Evolutionary conservation across 2,888 invertebrate genomes (phyloP).

Genomic region (Xestia ashworthii): DNA sequence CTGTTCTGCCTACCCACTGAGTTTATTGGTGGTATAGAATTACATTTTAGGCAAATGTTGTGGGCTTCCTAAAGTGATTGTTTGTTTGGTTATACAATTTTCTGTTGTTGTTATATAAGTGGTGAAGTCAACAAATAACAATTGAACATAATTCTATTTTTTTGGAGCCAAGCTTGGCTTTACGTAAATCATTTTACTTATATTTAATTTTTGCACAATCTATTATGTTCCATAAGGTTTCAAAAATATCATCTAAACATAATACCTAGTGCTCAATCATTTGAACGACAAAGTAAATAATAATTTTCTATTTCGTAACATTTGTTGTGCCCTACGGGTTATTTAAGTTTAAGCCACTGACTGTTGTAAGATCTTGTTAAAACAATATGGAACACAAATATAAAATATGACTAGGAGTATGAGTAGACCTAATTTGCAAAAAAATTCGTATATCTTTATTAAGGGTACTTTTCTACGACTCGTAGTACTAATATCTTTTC

Average conservation of each 20-base stretch:
- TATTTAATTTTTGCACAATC: not conserved
- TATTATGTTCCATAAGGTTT: not conserved
- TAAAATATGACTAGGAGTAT: not conserved
- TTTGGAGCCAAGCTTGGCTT: not conserved
- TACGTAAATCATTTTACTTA: not conserved
- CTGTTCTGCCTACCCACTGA: constrained; percentile 16
- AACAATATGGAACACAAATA: not conserved
- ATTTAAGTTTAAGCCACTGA: not conserved
- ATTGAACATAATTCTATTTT: not conserved
- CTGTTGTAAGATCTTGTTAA: not conserved
- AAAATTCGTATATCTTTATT: no score
- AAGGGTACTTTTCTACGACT: not conserved
- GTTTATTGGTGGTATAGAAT: constrained; percentile 52
- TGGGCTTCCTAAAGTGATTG: constrained; percentile 38
- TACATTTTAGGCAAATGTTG: constrained; percentile 51
- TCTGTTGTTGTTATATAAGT: not conserved
- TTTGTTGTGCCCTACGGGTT: not conserved
- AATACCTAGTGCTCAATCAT: not conserved
- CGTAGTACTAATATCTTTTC: not conserved
- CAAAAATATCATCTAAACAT: not conserved
- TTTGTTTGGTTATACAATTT: constrained; percentile 21
- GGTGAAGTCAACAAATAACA: not conserved
- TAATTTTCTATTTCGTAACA: not conserved
- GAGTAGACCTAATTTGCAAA: not conserved
- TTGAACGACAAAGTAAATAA: no score